A percentile compares a stretch with the other conserved stretches of the same genome.
These are phyloP conservation scores for Metallyticus violacea DNA, from an alignment of 2,888 invertebrate species.

Conservation along the genomic window DNA sequence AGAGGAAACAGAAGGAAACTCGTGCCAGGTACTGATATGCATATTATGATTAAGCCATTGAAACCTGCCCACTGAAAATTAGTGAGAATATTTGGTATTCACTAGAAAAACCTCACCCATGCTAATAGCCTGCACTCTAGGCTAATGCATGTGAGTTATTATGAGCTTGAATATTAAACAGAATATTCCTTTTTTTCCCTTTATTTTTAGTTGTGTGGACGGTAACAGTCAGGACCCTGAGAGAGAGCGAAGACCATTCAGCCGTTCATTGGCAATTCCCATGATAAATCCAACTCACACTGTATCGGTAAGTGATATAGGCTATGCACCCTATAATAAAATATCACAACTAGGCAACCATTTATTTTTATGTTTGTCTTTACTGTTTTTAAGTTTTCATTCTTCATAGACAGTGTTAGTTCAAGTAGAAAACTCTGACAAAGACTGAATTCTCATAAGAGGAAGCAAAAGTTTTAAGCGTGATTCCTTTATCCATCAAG, in stretches of 20 bases:
- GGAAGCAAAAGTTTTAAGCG: no score
- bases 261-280: conserved; percentile 24
- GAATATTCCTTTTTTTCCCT: background rate
- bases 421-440: no score
- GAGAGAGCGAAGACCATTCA: conserved; percentile 24
- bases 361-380: no score
- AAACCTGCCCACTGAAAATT: background rate
- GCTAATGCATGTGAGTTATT: no score
- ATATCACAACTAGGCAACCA: background rate
- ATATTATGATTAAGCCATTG: background rate
- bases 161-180: background rate
- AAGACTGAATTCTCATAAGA: no score
- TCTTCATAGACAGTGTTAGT: no score
- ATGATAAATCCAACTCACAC: conserved; percentile 18
- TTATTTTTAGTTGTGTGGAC: conserved; percentile 20
- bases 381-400: no score
- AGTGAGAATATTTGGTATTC: no score
- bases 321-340: background rate
- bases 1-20: conserved; percentile 35
- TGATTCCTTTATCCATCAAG: no score
- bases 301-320: conserved; percentile 5
- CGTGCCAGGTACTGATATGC: conserved; percentile 32
- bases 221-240: conserved; percentile 29
- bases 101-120: no score
- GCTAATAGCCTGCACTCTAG: no score